Evolutionary conservation across 1,140 invertebrate genomes (phyloP).

Genomic region (Euwallacea fornicatus): DNA sequence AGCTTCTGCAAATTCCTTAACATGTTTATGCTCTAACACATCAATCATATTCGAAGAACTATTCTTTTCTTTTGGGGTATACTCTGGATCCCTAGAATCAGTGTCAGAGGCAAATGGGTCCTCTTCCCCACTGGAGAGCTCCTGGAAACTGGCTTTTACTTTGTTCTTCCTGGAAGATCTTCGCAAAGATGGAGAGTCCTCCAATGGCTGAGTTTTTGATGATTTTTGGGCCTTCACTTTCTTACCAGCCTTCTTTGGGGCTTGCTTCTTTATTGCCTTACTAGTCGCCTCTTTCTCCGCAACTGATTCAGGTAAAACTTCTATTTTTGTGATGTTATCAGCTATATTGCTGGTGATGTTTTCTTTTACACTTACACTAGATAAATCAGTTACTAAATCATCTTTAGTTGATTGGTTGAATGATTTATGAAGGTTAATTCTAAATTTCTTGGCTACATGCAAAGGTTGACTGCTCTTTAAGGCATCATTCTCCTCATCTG

Average conservation of each 20-base stretch:
- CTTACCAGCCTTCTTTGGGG: neutral
- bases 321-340: constrained; percentile 12
- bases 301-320: neutral
- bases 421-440: constrained; percentile 29
- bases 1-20: no score
- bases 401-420: neutral
- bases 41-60: neutral
- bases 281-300: neutral
- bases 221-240: neutral
- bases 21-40: neutral
- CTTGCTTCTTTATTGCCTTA: neutral
- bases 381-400: neutral
- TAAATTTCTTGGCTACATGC: constrained; percentile 49
- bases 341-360: constrained; percentile 28
- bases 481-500: constrained; percentile 56
- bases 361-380: constrained; percentile 23
- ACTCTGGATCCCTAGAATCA: constrained; percentile 45
- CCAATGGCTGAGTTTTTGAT: neutral
- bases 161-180: constrained; percentile 45
- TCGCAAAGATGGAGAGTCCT: constrained; percentile 42
- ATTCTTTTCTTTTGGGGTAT: constrained; percentile 25
- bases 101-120: constrained; percentile 46
- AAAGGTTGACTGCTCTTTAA: constrained; percentile 22
- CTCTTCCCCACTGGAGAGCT: constrained; percentile 44
- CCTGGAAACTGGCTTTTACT: constrained; percentile 28